Base-by-base conservation (phyloP, 2,888 invertebrate species). In the Priocnemis perturbator region DNA sequence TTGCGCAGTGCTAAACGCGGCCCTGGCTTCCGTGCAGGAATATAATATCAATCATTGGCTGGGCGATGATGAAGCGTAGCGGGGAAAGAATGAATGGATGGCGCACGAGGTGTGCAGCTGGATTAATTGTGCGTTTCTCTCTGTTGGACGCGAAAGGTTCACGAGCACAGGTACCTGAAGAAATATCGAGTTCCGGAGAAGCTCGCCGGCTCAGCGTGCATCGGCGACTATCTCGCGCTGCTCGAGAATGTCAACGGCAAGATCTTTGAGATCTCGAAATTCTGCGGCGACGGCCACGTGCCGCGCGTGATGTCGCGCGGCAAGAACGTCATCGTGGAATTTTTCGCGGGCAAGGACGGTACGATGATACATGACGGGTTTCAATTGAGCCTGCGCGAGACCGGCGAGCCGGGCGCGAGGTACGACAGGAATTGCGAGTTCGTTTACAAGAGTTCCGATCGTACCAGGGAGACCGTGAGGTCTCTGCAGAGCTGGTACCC, bases 291-390 rank as follows among this genome's bases (percentile, higher is more conserved):
- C 55, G 86, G 86, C 21, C 81, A 78, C 44, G 74, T 86, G 15
- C 86, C 86, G 4, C 82, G 83, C 37, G 84, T 86, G 20, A 61
- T 86, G 15, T 83, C 86, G 9, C 78, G 84, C 3, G 85, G 86
- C 0, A 79, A 64, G 19, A 85, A 79, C 76, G 69, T 86, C 14
- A 83, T 86, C 26, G 73, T 86, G 15, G 86, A 86, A 63, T 86
- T 86, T 55, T 79, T 78, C 65, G 71, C 85, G 7, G 79, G 81
- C 44, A 76, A 79, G n/a, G 86, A 86, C 55, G 86, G 86, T 17
- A 86, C 86, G n/a, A 77, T 85, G 26, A 83, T 83, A 82, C 86
- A 86, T 78, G 82, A 84, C 53, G 86, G 86, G 0, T 86, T 86
- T 50, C 85, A 85, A 44, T 71, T 86, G 64, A 85, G 82, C 9